These are phyloP conservation scores for Scomber colias DNA, from an alignment of 2,113 vertebrate species.

Conservation along the genomic window DNA sequence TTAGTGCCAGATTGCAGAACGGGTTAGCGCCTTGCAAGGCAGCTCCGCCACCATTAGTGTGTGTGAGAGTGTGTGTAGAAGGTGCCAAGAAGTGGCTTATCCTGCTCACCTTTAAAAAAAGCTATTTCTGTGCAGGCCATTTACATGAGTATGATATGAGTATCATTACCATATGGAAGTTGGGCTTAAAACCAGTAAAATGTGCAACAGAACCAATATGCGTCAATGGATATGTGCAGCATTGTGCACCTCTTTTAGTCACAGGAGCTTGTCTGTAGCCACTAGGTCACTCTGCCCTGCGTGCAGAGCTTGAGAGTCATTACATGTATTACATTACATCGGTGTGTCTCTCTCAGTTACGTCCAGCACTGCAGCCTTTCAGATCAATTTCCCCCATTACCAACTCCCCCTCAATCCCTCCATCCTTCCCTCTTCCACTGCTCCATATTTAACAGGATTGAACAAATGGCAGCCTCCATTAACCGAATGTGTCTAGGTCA, in stretches of 20 bases:
- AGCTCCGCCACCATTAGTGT: constrained; percentile 4
- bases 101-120: neutral
- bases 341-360: constrained; percentile 41
- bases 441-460: constrained; percentile 67
- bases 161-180: neutral
- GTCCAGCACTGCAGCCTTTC: constrained; percentile 33
- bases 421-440: constrained; percentile 35
- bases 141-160: neutral
- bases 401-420: constrained; percentile 34
- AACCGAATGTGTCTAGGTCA: constrained; percentile 65
- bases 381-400: constrained; percentile 53
- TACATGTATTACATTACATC: constrained; percentile 31
- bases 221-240: neutral
- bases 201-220: neutral
- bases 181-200: neutral
- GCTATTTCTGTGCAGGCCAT: neutral
- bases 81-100: neutral
- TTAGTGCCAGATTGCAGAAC: constrained; percentile 6
- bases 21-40: neutral
- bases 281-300: constrained; percentile 19
- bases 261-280: neutral
- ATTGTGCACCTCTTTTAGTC: neutral
- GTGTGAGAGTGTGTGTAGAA: neutral
- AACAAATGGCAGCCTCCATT: constrained; percentile 70
- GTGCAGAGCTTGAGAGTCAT: constrained; percentile 21